A percentile compares a stretch with the other conserved stretches of the same genome.
Conservation (phyloP, 2,797 vertebrate species). For the Pempheris klunzingeri region DNA sequence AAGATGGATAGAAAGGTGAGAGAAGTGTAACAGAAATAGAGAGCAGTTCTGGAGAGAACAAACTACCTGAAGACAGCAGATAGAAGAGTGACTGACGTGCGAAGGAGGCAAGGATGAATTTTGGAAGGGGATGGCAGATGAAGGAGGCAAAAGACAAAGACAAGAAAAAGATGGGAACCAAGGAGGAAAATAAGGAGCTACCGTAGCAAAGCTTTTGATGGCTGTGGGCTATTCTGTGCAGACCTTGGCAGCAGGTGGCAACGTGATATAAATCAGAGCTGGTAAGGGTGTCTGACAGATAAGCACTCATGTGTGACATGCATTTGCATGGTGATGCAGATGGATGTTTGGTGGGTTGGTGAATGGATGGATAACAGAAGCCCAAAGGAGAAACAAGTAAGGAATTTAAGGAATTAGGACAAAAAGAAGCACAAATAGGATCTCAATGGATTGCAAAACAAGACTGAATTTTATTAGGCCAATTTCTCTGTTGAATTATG, state of each 20-base stretch:
- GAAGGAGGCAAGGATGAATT: constrained; percentile 20
- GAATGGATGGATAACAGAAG: neutral
- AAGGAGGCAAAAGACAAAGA: neutral
- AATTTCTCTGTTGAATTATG: neutral
- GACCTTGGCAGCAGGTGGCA: constrained; percentile 8
- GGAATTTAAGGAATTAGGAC: neutral
- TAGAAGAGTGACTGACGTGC: constrained; percentile 24
- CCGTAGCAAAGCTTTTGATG: neutral
- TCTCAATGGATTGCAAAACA: neutral
- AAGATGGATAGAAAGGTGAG: constrained; percentile 40
- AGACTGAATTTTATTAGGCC: constrained; percentile 1
- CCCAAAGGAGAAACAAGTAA: neutral
- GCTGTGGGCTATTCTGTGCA: neutral
- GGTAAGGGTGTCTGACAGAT: constrained; percentile 17
- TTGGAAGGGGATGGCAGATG: constrained; percentile 2
- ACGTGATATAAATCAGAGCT: constrained; percentile 20
- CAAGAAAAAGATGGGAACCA: neutral
- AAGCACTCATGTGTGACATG: constrained; percentile 7
- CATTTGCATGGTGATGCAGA: constrained; percentile 22
- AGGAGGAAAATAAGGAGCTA: neutral
- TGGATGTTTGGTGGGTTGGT: neutral
- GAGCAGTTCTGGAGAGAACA: constrained; percentile 4
- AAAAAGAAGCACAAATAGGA: neutral
- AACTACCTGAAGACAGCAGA: constrained; percentile 29
- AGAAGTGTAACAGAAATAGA: constrained; percentile 42